Base-by-base conservation (phyloP, 2,888 invertebrate genomes). In the Thalpophila matura region DNA sequence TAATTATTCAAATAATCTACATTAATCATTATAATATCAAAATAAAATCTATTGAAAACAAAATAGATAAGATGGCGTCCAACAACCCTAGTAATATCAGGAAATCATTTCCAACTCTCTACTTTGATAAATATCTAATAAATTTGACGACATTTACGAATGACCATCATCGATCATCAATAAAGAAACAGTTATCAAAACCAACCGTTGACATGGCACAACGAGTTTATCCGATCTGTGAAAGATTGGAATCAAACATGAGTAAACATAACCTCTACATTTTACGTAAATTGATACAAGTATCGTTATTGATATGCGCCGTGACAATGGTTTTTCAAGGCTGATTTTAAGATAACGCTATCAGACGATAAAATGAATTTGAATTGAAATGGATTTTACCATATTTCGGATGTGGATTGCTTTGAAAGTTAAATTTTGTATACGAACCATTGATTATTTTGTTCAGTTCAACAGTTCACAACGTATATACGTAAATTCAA, bases 141-240 rank as follows among this genome's bases (percentile, higher is more conserved):
- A 31, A 14, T 22, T 46, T 33, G 20, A 49, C 29, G 45, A 72
- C 53, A 51, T 24, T 18, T n/a, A 60, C 47, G 38, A 49, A 63
- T 58, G 40, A 35, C 16, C 10, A 12, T 14, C 33, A 76, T 77
- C 76, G 35, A 77, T 77, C 66, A 65, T 29, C 1, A 6, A 10
- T 3, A 33, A 43, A 22, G 45, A 67, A 55, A 57, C 58, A 55
- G 14, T 76, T 73, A 69, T 73, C 69, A 43, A 14, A 46, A 57
- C 54, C 53, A 18, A 51, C 18, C 27, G 16, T 0, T 40, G 73
- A 56, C 70, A 70, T 42, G 57, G 33, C 57, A 31, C 35, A 26
- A 18, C 40, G 24, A n/a, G n/a, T n/a, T n/a, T 14, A 12, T 22
- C 26, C 63, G 63, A 73, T 73, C 74, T 38, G 2, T 27, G 9